Conservation (phyloP, 2,797 vertebrate species). For the Tachyglossus aculeatus region DNA sequence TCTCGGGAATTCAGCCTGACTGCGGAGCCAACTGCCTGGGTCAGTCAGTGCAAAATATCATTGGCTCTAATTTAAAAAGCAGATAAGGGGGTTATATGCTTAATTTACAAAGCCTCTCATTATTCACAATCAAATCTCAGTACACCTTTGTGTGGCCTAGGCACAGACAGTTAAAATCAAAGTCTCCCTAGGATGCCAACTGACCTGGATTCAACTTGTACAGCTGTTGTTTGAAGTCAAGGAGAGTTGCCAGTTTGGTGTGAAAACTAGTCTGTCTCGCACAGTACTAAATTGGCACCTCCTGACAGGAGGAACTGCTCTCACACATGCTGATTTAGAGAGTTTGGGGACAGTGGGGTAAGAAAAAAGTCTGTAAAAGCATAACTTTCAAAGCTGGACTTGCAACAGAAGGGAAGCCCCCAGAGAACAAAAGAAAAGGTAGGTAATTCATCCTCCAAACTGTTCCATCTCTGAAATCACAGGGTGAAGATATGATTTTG, state of each 20-base stretch:
- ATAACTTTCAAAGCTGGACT: not conserved
- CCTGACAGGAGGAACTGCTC: not conserved
- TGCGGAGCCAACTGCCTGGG: not conserved
- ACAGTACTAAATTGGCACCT: not conserved
- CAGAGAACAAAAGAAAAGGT: not conserved
- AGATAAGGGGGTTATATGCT: not conserved
- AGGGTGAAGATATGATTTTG: not conserved
- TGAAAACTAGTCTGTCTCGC: constrained; percentile 7
- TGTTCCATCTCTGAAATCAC: not conserved
- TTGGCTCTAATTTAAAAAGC: not conserved
- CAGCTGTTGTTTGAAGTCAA: constrained; percentile 32
- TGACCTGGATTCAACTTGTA: constrained; percentile 6
- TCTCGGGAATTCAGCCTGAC: not conserved
- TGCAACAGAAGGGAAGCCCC: not conserved
- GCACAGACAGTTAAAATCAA: not conserved
- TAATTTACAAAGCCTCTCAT: not conserved
- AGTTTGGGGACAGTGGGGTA: not conserved
- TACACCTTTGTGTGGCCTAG: not conserved
- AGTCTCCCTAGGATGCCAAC: constrained; percentile 1
- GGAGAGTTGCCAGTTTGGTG: constrained; percentile 4
- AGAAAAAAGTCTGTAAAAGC: not conserved
- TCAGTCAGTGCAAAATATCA: not conserved
- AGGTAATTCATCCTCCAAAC: not conserved
- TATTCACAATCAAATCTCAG: not conserved
- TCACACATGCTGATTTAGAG: not conserved